Base-by-base conservation (phyloP, 2,113 vertebrate genomes). In the Camelus bactrianus region DNA sequence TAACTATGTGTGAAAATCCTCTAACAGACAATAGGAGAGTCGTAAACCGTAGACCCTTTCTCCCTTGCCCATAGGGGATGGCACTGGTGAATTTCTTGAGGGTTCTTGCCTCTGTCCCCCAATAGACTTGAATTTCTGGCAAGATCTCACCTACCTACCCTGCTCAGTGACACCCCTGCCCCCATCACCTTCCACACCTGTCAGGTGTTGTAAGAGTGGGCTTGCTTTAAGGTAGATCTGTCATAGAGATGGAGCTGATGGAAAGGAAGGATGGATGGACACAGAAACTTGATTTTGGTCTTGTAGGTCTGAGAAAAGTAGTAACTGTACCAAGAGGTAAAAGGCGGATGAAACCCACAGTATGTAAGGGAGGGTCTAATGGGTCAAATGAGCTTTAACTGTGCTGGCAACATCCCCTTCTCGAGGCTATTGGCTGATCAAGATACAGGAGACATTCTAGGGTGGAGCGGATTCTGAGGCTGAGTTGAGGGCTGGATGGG, bases 161-260 rank as follows among this genome's bases (percentile, higher is more conserved):
- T 79, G 5, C 12, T 90, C 24, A 52, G 0, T 35, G 38, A 17
- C 1, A 0, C 24, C 4, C 9, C 5, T 12, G 8, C 1, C 15
- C 28, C 8, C 2, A 8, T 10, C 2, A 5, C 16, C 14, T 62
- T 81, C 2, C 14, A 15, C 15, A 20, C 48, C 38, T 38, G 1
- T 54, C 16, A 10, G 1, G 3, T 48, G 22, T 67, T 75, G 4
- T 58, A 73, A 84, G 54, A 67, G 32, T 69, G 46, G 32, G 10
- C 76, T 60, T 86, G 3, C 35, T 35, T 1, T 75, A 38, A 58
- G 70, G 72, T 38, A 32, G 32, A 9, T 58, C 14, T 60, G 2
- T 69, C 10, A 26, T 10, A 12, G 35, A 50, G 50, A 11, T 11
- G 86, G n/a, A 52, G 12, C 24, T 67, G 30, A 13, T 73, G n/a